A percentile compares a stretch with the other conserved stretches of the same genome.
Evolutionary conservation across 2,113 vertebrate genomes (phyloP).

Genomic region (Notothenia coriiceps): DNA sequence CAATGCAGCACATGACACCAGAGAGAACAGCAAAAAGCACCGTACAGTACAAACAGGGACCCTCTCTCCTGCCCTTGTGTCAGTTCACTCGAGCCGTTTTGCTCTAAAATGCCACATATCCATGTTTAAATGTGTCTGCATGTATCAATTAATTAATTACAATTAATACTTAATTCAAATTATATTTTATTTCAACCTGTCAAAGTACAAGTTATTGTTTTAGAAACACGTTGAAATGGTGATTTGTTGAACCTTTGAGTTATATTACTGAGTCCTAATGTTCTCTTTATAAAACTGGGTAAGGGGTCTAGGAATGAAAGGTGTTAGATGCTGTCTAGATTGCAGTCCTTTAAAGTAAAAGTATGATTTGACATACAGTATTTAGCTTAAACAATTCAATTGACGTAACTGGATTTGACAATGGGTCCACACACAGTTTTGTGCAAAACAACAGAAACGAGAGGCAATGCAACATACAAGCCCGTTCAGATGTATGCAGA

Average conservation of each 20-base stretch:
- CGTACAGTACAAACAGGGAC: conserved; percentile 33
- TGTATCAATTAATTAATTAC: too few relatives aligned
- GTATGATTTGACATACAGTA: neutral
- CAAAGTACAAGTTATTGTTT: neutral
- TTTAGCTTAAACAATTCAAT: neutral
- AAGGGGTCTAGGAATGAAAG: too few relatives aligned
- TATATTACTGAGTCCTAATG: too few relatives aligned
- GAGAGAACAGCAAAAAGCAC: conserved; percentile 57
- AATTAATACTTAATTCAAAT: too few relatives aligned
- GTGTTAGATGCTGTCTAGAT: neutral
- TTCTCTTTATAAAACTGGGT: too few relatives aligned
- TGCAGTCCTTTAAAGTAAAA: neutral
- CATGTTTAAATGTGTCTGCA: too few relatives aligned
- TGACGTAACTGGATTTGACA: neutral
- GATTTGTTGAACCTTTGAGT: too few relatives aligned
- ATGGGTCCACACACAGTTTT: neutral
- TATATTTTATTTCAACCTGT: neutral
- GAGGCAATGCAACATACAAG: neutral
- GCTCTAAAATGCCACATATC: conserved; percentile 14
- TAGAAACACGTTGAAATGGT: too few relatives aligned
- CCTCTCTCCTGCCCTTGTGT: conserved; percentile 18
- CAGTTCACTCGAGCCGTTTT: conserved; percentile 3
- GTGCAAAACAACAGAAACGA: neutral
- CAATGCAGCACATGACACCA: conserved; percentile 43
- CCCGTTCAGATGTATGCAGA: neutral